Conservation (phyloP, 1,140 invertebrate genomes). For the Lordiphosa clarofinis region DNA sequence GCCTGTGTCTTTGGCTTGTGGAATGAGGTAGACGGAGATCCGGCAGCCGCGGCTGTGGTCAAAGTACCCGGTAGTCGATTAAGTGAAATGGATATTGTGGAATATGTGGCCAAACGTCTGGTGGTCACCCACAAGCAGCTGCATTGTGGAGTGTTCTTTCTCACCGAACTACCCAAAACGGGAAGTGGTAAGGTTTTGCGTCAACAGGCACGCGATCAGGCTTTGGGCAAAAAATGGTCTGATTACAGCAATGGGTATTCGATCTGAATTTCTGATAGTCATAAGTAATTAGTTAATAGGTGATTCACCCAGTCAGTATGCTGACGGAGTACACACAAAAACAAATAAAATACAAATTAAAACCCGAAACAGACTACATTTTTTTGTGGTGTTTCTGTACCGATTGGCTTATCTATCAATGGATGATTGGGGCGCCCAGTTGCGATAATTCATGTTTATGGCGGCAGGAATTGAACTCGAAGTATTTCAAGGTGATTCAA, state of each 20-base stretch:
- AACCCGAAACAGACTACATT: constrained; percentile 18
- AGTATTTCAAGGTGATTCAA: constrained; percentile 24
- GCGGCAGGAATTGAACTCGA: background rate
- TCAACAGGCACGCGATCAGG: constrained; percentile 66
- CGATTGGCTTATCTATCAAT: constrained; percentile 33
- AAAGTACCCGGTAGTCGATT: constrained; percentile 59
- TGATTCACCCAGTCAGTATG: constrained; percentile 28
- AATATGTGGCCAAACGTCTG: constrained; percentile 71
- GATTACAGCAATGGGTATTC: constrained; percentile 58
- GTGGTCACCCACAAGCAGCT: constrained; percentile 77
- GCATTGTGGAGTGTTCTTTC: constrained; percentile 80
- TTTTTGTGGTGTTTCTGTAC: constrained; percentile 25
- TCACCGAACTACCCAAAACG: constrained; percentile 81
- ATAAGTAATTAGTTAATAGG: constrained; percentile 37
- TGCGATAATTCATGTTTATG: constrained; percentile 31
- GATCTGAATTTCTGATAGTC: constrained; percentile 22
- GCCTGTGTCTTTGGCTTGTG: constrained; percentile 74
- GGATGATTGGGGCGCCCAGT: constrained; percentile 24
- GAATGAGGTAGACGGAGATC: constrained; percentile 76
- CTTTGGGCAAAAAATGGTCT: constrained; percentile 69
- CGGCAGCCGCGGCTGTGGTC: constrained; percentile 71
- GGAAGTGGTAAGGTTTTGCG: constrained; percentile 81
- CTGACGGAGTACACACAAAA: constrained; percentile 22
- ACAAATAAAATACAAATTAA: constrained; percentile 22
- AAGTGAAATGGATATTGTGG: constrained; percentile 69